Evolutionary conservation across 2,888 invertebrate genomes (phyloP).

Genomic region (Athrips mouffetella): DNA sequence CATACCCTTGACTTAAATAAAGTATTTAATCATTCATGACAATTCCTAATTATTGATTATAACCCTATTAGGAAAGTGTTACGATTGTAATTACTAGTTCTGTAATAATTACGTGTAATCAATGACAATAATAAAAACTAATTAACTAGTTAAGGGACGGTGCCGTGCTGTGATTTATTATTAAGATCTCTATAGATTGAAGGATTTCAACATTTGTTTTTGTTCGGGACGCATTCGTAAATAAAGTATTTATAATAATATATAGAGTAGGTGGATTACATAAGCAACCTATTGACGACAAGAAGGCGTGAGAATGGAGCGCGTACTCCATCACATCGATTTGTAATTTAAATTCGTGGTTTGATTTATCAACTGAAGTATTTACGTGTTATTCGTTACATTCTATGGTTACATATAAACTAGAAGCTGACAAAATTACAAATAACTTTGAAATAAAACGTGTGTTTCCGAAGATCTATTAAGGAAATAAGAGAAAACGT

Average conservation of each 20-base stretch:
- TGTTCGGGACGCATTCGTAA: neutral
- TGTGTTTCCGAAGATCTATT: no score
- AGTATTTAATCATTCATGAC: slow-evolving; percentile 21
- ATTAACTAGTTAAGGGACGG: neutral
- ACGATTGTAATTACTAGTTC: slow-evolving; percentile 25
- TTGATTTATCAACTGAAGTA: no score
- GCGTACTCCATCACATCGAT: no score
- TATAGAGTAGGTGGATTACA: neutral
- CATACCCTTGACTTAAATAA: slow-evolving; percentile 25
- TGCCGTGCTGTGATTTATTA: neutral
- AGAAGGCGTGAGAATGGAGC: no score
- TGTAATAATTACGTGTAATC: slow-evolving; percentile 1
- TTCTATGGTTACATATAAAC: no score
- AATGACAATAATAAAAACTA: slow-evolving; percentile 1
- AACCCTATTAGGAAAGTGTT: slow-evolving; percentile 29
- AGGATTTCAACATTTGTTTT: neutral
- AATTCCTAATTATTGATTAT: slow-evolving; percentile 19
- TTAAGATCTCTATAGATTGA: neutral
- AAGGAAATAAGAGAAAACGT: no score
- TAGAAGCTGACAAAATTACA: no score
- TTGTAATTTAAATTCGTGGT: no score
- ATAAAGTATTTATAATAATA: neutral
- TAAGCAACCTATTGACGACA: neutral
- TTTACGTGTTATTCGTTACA: no score
- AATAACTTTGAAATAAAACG: no score